Base-by-base conservation (phyloP, 2,113 vertebrate species). In the Tichodroma muraria region DNA sequence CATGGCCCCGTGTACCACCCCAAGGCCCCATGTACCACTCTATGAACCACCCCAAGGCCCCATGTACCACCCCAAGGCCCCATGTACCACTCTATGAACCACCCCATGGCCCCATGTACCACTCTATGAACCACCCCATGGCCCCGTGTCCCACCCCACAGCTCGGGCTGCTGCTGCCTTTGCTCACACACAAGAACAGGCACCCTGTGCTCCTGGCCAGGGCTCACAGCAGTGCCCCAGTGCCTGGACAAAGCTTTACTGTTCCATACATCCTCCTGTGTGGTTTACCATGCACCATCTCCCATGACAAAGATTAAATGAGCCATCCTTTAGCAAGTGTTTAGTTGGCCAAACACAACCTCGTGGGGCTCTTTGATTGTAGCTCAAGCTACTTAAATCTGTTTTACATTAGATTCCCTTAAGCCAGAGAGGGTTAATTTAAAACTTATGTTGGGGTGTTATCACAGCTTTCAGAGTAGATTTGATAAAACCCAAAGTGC, bases 371-470 rank as follows among this genome's bases (percentile, higher is more conserved):
- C 85, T 82, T 33, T 42, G 84, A 44, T 53, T 85, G 88, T 31
- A 92, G 53, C 76, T 90, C 92, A 47, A 66, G 61, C 93, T 82
- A 21, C 91, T 95, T 65, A 47, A 93, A 88, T 85, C 91, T 91
- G 84, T 57, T 93, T 75, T 52, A 11, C 68, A 54, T 91, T 56
- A 95, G 89, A 28, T 42, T 85, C 75, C 78, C 1, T 4, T 24
- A 20, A 49, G 85, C 82, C 82, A 13, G 38, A 94, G 85, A 3
- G 44, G 65, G 47, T 90, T 75, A 13, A 93, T 94, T 86, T 33
- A 38, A 88, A 94, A 38, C 22, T 10, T 31, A 10, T 60, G 18
- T 33, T 33, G 76, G 82, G 76, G 68, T 73, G 72, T 64, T 83
- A 85, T 73, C 7, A 0, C 14, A 8, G 42, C 52, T 93, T 80